Base-by-base conservation (phyloP, 2,113 vertebrate genomes). In the Dicentrarchus labrax region DNA sequence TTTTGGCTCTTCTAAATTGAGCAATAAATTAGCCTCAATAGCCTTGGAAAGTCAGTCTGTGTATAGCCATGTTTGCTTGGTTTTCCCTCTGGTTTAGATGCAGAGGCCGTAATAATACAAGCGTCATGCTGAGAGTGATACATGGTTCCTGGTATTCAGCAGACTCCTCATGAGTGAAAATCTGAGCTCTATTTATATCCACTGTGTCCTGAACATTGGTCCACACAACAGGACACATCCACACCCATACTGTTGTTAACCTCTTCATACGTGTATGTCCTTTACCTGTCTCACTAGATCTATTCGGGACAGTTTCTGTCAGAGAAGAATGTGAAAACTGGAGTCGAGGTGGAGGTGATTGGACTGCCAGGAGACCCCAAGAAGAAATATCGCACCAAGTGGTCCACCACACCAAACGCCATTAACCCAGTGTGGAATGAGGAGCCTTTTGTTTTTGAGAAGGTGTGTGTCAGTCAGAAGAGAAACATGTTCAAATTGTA, bases 381-480 rank as follows among this genome's bases (percentile, higher is more conserved):
- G 78, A 96, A 97, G 86, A 99, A 97, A 87, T 98, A 95, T 75
- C 96, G 97, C 82, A 99, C 98, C 86, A 99, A 98, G 76, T 94
- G 97, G 94, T 95, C 96, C 39, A 83, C 96, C 12, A 95, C 88
- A 0, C 92, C 97, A 80, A 99, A 99, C 30, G 96, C 96, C 82
- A 98, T 99, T 73, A 99, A 99, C 89, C 98, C 98, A 0, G 96
- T 99, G 48, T 99, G 98, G 98, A 98, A 98, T 24, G 98, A 99
- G 82, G 98, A 98, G 61, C 96, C 97, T 13, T 99, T 98, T 92
- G 96, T 99, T 78, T 99, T 99, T 91, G 98, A 99, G 89, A 99
- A 99, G 97, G 98, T 99, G 85, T 61, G 86, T 68, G 22, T 47
- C 11, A 16, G 17, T 62, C 30, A 30, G 30, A 30, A n/a, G 51